Conservation (phyloP, 1,140 invertebrate genomes). For the Lasaia peninsularis region DNA sequence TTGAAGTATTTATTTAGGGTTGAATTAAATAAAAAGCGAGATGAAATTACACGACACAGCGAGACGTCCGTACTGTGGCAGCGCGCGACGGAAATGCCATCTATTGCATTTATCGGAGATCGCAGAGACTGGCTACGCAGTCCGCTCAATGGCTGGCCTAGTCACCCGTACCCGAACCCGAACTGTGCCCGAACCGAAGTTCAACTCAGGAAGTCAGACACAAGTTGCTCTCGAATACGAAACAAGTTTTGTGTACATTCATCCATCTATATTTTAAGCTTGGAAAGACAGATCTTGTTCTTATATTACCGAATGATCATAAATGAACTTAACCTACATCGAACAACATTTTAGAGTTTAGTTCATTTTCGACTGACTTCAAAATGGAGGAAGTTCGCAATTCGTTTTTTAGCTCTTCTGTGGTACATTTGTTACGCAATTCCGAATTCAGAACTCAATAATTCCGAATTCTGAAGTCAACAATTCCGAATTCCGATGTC, state of each 20-base stretch:
- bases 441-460: too few species aligned
- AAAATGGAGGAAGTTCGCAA: too few species aligned
- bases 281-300: conserved; percentile 27
- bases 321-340: neutral
- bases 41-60: conserved; percentile 22
- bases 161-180: conserved; percentile 27
- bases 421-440: too few species aligned
- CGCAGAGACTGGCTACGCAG: conserved; percentile 24
- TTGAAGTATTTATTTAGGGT: neutral
- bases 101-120: conserved; percentile 42
- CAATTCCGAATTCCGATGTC: too few species aligned
- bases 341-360: too few species aligned
- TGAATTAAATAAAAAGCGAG: neutral
- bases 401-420: too few species aligned
- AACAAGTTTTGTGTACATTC: conserved; percentile 41
- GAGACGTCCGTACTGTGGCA: conserved; percentile 47
- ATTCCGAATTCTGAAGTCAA: too few species aligned
- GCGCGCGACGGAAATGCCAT: conserved; percentile 65
- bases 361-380: too few species aligned
- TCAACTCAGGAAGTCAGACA: conserved; percentile 32
- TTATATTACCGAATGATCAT: too few species aligned
- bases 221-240: conserved; percentile 36
- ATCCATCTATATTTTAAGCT: conserved; percentile 34
- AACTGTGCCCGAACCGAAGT: neutral
- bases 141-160: conserved; percentile 32